A percentile compares a stretch with the other conserved stretches of the same genome.
phyloP scores from a whole-genome alignment of 2,888 invertebrate species.

The Masnerella sp. region DNA sequence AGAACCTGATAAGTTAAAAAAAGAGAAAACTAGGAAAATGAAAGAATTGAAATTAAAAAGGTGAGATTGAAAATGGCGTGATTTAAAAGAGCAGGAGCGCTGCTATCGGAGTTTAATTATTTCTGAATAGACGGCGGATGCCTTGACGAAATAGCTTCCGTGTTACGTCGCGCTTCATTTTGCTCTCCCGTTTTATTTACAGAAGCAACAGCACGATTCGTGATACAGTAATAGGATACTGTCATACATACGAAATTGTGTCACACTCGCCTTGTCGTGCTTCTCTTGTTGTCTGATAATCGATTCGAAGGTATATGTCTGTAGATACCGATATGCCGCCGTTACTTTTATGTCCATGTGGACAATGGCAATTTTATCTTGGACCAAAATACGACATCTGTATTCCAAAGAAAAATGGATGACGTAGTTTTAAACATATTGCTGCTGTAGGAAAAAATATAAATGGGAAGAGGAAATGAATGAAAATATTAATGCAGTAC shows the following conservation, averaged over 20 bases:
- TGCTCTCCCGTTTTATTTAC: constrained; percentile 20
- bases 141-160: constrained; percentile 22
- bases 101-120: constrained; percentile 15
- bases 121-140: neutral
- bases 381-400: constrained; percentile 5
- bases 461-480: too few relatives aligned
- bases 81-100: constrained; percentile 2
- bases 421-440: too few relatives aligned
- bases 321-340: neutral
- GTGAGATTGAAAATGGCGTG: constrained; percentile 12
- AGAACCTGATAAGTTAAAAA: too few relatives aligned
- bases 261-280: constrained; percentile 36
- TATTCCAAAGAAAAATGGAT: too few relatives aligned
- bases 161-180: constrained; percentile 13
- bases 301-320: constrained; percentile 14
- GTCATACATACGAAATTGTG: constrained; percentile 37
- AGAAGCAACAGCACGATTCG: constrained; percentile 2
- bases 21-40: too few relatives aligned
- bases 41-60: constrained; percentile 15
- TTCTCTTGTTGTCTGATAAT: constrained; percentile 40
- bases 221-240: constrained; percentile 37
- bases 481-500: too few relatives aligned
- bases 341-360: neutral
- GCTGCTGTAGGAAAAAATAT: too few relatives aligned
- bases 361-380: constrained; percentile 8